Conservation (phyloP, 2,797 vertebrate species). For the Oophaga sylvatica region DNA sequence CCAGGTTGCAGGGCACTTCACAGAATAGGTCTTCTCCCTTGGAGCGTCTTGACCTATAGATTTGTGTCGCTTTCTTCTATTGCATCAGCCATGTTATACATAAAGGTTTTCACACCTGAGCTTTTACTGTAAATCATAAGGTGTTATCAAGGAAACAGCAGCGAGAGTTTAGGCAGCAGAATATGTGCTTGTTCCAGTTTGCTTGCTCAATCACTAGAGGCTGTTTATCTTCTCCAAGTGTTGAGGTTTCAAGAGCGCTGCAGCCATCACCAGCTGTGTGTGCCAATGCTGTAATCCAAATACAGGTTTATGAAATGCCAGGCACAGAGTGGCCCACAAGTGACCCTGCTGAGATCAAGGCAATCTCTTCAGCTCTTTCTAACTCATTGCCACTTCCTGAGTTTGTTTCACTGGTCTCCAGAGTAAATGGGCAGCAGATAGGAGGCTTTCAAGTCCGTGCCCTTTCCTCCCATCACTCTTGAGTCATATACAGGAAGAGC, state of each 20-base stretch:
- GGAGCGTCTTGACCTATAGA: not conserved
- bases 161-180: conserved; percentile 69
- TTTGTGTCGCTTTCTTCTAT: not conserved
- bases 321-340: conserved; percentile 66
- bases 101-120: conserved; percentile 21
- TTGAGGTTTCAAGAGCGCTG: conserved; percentile 75
- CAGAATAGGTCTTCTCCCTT: not conserved
- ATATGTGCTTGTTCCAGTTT: conserved; percentile 72
- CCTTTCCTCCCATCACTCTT: conserved; percentile 68
- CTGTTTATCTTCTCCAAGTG: conserved; percentile 74
- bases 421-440: conserved; percentile 69
- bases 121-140: conserved; percentile 9
- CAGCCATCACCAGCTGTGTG: conserved; percentile 71
- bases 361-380: conserved; percentile 73
- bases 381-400: conserved; percentile 78
- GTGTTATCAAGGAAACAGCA: conserved; percentile 62
- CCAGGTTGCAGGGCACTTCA: not conserved
- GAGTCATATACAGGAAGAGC: conserved; percentile 72
- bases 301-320: conserved; percentile 68
- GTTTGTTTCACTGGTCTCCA: conserved; percentile 80
- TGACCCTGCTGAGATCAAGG: conserved; percentile 69
- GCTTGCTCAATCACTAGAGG: conserved; percentile 70
- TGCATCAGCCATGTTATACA: not conserved
- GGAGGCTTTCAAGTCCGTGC: conserved; percentile 66
- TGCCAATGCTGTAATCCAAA: conserved; percentile 75